Percentiles rank a stretch among this genome's conserved stretches.
These are phyloP conservation scores for Xestia sexstrigata DNA, from an alignment of 2,888 invertebrate species.

Conservation along the genomic window DNA sequence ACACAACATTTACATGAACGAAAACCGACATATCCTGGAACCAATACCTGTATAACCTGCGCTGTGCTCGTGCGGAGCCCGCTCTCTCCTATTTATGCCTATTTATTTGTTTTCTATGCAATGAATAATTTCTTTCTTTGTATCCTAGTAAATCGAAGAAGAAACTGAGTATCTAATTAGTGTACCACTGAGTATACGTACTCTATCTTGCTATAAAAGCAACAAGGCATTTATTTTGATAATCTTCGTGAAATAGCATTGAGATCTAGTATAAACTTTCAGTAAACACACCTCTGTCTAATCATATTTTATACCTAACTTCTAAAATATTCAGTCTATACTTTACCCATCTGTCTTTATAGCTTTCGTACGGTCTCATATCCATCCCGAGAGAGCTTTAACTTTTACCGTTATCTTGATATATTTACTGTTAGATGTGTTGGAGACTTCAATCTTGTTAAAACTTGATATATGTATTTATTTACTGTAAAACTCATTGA, in stretches of 20 bases:
- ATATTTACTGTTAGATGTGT: slow-evolving; percentile 30
- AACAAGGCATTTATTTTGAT: too few relatives aligned
- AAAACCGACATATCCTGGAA: not conserved
- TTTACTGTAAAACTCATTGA: not conserved
- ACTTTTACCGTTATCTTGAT: slow-evolving; percentile 44
- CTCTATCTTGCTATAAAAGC: not conserved
- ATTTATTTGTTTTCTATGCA: not conserved
- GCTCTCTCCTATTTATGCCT: not conserved
- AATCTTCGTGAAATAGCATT: not conserved
- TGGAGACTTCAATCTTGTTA: slow-evolving; percentile 32
- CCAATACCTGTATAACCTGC: too few relatives aligned
- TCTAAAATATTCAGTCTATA: not conserved
- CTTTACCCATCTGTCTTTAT: not conserved
- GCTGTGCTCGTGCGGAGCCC: too few relatives aligned
- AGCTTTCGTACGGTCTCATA: slow-evolving; percentile 5
- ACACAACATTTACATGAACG: too few relatives aligned
- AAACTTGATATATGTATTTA: slow-evolving; percentile 12
- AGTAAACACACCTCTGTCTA: not conserved
- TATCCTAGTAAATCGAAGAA: not conserved
- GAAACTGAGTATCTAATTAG: not conserved
- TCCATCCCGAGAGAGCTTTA: slow-evolving; percentile 32
- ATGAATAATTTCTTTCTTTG: not conserved
- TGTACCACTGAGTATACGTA: not conserved
- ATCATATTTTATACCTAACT: slow-evolving; percentile 6
- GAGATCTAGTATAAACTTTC: not conserved